Conservation (phyloP, 2,888 invertebrate genomes). For the Adelphocoris suturalis region DNA sequence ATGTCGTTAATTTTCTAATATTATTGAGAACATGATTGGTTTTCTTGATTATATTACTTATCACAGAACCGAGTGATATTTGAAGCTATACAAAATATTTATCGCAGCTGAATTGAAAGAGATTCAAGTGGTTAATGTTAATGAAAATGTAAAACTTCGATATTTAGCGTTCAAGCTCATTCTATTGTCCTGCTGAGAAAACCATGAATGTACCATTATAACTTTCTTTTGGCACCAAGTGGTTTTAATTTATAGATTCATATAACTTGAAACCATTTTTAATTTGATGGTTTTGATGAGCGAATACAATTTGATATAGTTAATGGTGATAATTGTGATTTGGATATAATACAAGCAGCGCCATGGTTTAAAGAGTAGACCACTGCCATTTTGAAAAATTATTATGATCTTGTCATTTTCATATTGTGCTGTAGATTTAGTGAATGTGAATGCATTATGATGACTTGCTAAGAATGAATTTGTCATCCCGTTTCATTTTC, state of each 20-base stretch:
- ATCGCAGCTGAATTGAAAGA: neutral
- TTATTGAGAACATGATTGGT: slow-evolving; percentile 9
- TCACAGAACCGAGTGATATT: neutral
- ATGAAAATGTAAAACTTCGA: neutral
- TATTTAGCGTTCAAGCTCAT: too few relatives aligned
- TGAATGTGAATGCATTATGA: slow-evolving; percentile 9
- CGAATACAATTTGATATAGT: too few relatives aligned
- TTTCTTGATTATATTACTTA: neutral
- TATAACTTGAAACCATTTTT: too few relatives aligned
- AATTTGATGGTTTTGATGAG: too few relatives aligned
- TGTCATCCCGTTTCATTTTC: neutral
- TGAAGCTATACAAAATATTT: slow-evolving; percentile 6
- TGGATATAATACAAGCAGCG: neutral
- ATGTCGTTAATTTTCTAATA: neutral
- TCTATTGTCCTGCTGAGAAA: too few relatives aligned
- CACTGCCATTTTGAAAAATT: slow-evolving; percentile 18
- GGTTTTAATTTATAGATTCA: too few relatives aligned
- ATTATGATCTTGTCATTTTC: neutral
- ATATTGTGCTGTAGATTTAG: slow-evolving; percentile 15
- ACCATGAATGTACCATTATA: too few relatives aligned
- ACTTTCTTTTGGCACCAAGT: too few relatives aligned
- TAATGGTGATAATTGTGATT: too few relatives aligned
- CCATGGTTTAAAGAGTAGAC: neutral
- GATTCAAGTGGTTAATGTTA: neutral
- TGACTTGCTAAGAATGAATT: neutral